These are phyloP conservation scores for Brachyrhaphis roseni DNA, from an alignment of 2,797 vertebrate species.

Conservation along the genomic window DNA sequence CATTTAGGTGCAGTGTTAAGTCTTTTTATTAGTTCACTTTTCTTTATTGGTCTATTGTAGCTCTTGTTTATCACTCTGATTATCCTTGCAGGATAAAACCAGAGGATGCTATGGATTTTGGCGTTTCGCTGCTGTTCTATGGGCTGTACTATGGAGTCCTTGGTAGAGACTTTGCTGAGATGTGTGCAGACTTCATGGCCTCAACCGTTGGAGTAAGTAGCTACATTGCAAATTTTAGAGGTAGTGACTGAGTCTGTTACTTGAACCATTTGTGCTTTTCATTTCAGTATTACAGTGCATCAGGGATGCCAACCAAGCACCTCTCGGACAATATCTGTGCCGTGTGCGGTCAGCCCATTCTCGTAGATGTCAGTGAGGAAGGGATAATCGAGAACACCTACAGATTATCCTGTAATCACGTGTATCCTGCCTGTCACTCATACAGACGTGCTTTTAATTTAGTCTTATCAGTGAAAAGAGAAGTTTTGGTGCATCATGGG, in stretches of 20 bases:
- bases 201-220: slow-evolving; percentile 93
- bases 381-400: slow-evolving; percentile 99
- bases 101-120: slow-evolving; percentile 98
- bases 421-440: slow-evolving; percentile 88
- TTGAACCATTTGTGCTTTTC: not conserved
- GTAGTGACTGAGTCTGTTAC: not conserved
- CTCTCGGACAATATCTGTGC: slow-evolving; percentile 97
- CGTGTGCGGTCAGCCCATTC: slow-evolving; percentile 96
- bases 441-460: fast-evolving
- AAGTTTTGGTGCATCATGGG: slow-evolving; percentile 13
- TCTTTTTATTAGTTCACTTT: not conserved
- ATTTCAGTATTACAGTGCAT: slow-evolving; percentile 93
- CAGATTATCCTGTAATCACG: slow-evolving; percentile 96
- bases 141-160: slow-evolving; percentile 97
- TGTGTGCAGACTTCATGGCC: slow-evolving; percentile 99
- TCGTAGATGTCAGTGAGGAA: slow-evolving; percentile 96
- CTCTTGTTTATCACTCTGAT: not conserved
- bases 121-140: slow-evolving; percentile 96
- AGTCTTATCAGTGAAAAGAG: slow-evolving; percentile 5
- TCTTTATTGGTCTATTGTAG: not conserved
- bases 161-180: slow-evolving; percentile 97
- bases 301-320: slow-evolving; percentile 97
- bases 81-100: slow-evolving; percentile 89
- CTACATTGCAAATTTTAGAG: not conserved
- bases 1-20: not conserved